Conservation (phyloP, 2,888 invertebrate species). For the Polyommatus iphigenia region DNA sequence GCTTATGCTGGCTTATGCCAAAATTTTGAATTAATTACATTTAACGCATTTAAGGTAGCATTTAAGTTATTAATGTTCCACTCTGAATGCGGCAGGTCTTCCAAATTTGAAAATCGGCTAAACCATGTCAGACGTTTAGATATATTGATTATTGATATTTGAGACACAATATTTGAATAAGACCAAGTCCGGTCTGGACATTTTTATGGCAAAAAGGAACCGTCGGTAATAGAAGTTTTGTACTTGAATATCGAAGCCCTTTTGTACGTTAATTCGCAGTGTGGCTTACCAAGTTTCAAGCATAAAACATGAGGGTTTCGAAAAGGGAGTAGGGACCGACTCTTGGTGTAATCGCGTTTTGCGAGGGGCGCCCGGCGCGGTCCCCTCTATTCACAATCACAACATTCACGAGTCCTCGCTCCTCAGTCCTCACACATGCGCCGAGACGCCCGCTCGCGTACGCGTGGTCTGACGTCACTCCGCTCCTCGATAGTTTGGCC, state of each 20-base stretch:
- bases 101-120: no score
- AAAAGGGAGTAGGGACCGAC: neutral
- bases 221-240: neutral
- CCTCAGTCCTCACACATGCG: slow-evolving; percentile 56
- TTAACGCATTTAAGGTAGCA: no score
- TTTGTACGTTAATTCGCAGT: neutral
- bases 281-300: neutral
- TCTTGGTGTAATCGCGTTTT: neutral
- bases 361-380: slow-evolving; percentile 34
- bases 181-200: neutral
- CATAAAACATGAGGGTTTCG: neutral
- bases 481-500: slow-evolving; percentile 59
- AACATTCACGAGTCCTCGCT: slow-evolving; percentile 37
- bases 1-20: no score
- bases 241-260: neutral
- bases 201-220: no score
- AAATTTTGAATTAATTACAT: no score
- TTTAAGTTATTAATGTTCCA: no score
- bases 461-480: slow-evolving; percentile 56
- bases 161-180: no score
- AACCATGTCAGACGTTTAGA: no score
- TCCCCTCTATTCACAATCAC: slow-evolving; percentile 39
- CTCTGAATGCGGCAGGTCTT: no score
- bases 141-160: no score
- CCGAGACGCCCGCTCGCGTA: slow-evolving; percentile 53